These are phyloP conservation scores for Adrianichthys oophorus DNA, from an alignment of 2,797 vertebrate species.

Conservation along the genomic window DNA sequence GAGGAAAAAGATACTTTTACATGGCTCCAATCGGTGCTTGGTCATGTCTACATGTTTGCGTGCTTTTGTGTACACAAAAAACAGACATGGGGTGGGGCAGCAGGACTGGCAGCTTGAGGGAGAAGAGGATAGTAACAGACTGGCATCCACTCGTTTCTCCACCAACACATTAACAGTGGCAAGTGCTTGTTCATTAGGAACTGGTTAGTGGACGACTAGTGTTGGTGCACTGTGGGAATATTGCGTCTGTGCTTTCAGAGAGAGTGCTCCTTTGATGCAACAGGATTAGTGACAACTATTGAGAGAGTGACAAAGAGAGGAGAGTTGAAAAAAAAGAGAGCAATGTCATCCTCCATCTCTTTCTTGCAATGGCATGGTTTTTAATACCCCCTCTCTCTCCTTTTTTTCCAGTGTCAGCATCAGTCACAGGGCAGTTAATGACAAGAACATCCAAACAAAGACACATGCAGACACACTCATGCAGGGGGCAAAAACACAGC, in stretches of 20 bases:
- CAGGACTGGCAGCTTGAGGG: neutral
- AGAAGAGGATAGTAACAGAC: constrained; percentile 24
- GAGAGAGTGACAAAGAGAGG: constrained; percentile 5
- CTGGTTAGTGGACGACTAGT: neutral
- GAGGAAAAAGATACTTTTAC: constrained; percentile 2
- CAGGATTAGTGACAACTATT: neutral
- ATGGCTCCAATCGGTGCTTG: constrained; percentile 16
- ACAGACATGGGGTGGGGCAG: constrained; percentile 42
- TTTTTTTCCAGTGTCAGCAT: constrained; percentile 28
- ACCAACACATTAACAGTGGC: constrained; percentile 7
- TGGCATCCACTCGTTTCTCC: constrained; percentile 15
- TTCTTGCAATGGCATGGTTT: constrained; percentile 44
- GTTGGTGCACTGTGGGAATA: constrained; percentile 22
- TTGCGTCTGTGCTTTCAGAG: constrained; percentile 26
- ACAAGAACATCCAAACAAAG: constrained; percentile 6
- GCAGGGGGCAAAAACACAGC: constrained; percentile 15
- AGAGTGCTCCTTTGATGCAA: neutral
- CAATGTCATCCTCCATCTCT: constrained; percentile 38
- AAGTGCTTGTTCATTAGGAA: constrained; percentile 1
- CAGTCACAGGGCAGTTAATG: constrained; percentile 42
- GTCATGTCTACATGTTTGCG: constrained; percentile 1
- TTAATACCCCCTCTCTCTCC: constrained; percentile 20
- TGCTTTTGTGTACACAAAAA: constrained; percentile 18
- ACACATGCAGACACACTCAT: constrained; percentile 3
- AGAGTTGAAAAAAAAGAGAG: constrained; percentile 19